Percentiles rank a stretch among this genome's conserved stretches.
Evolutionary conservation across 1,140 invertebrate genomes (phyloP).

Genomic region (Chlorops oryzae): DNA sequence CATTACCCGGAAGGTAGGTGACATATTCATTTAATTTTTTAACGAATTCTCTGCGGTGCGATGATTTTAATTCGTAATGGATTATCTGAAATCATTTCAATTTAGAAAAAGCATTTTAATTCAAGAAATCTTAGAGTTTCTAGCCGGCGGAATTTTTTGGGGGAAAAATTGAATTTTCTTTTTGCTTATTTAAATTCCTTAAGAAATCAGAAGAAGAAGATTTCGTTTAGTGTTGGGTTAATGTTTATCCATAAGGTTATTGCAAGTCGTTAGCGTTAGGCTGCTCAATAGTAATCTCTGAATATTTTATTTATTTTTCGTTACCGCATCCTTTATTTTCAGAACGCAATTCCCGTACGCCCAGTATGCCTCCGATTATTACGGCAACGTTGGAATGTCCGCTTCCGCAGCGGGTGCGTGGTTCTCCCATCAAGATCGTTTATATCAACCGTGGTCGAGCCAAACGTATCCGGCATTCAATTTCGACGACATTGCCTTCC

Average conservation of each 20-base stretch:
- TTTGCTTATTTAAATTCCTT: too few relatives aligned
- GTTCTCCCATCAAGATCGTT: constrained; percentile 42
- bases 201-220: too few relatives aligned
- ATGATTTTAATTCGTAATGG: too few relatives aligned
- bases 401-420: constrained; percentile 26
- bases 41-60: not conserved
- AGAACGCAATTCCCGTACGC: constrained; percentile 45
- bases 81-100: too few relatives aligned
- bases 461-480: constrained; percentile 41
- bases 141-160: too few relatives aligned
- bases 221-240: too few relatives aligned
- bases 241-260: too few relatives aligned
- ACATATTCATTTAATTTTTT: not conserved
- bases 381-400: constrained; percentile 38
- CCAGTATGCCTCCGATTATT: constrained; percentile 43
- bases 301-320: constrained; percentile 4
- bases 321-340: constrained; percentile 4
- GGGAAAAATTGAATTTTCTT: too few relatives aligned
- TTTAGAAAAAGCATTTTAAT: not conserved
- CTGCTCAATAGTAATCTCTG: too few relatives aligned
- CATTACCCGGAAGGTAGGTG: constrained; percentile 38
- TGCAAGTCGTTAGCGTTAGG: too few relatives aligned
- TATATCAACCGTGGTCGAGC: constrained; percentile 41
- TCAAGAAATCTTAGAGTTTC: not conserved
- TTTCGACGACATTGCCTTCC: constrained; percentile 44